Base-by-base conservation (phyloP, 2,888 invertebrate species). In the Lasioglossum villosulum region DNA sequence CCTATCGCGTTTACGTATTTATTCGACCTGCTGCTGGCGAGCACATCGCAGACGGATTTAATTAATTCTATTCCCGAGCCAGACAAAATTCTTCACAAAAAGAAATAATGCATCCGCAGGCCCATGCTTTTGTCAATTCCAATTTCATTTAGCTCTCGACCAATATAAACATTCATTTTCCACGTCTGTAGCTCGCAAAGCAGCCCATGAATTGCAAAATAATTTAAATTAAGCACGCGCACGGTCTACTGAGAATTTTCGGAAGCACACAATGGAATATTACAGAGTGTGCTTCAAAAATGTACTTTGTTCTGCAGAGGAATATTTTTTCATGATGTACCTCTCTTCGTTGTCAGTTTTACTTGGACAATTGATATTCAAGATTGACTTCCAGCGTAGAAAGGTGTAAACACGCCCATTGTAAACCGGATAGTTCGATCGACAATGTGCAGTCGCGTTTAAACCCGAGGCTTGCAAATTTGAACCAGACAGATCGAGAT, bases 1-100 rank as follows among this genome's bases (percentile, higher is more conserved):
- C n/a, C 48, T 45, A 16, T 16, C n/a, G 23, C n/a, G 30, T 78
- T 83, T 42, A 71, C 48, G 56, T 75, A 71, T 75, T 79, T 78
- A 78, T 39, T 72, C 42, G 68, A 19, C 42, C 12, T 14, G 19
- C 66, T 66, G 23, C 66, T 66, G 16, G 19, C n/a, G 16, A 12
- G 45, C 56, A 8, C 34, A 10, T 42, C n/a, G 14, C 10, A 48
- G 27, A 30, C 19, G 23, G 16, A 12, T 81, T 76, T 72, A 80
- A 42, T 56, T 56, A 27, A 39, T 34, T 34, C n/a, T 37, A 70
- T 48, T 59, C n/a, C 16, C 16, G 27, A 63, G 63, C 10, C 34
- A 19, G 34, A 34, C 30, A 23, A 30, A 19, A 34, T 66, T 66
- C 34, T 34, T 34, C 19, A n/a, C 34, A 66, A 66, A 66, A 34